These are phyloP conservation scores for Patagioenas fasciata DNA, from an alignment of 2,113 vertebrate genomes.

Conservation along the genomic window DNA sequence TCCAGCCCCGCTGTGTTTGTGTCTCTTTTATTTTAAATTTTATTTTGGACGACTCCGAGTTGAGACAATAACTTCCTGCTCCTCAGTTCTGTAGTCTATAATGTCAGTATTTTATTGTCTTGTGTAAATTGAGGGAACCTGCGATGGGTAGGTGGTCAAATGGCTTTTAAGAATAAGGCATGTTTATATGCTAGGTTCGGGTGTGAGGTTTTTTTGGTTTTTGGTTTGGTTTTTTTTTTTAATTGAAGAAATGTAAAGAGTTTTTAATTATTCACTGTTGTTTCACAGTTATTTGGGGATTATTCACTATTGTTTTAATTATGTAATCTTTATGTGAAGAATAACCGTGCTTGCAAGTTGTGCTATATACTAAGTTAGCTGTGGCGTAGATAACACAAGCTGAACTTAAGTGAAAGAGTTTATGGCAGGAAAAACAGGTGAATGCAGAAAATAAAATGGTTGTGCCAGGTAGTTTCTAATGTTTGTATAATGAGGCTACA, in stretches of 20 bases:
- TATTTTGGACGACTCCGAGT: background rate
- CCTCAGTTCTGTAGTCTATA: background rate
- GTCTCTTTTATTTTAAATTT: rapidly evolving
- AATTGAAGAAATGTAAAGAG: background rate
- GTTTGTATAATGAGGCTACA: background rate
- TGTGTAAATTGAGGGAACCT: background rate
- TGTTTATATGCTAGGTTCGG: background rate
- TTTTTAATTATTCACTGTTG: background rate
- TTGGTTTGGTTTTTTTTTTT: rapidly evolving
- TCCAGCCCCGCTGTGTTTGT: background rate
- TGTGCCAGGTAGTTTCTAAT: background rate
- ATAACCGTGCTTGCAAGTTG: background rate
- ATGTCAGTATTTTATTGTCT: background rate
- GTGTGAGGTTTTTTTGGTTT: too few species aligned
- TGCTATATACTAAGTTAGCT: background rate
- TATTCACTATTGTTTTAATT: background rate
- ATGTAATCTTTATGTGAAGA: background rate
- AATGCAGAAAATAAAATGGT: background rate
- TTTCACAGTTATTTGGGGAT: background rate
- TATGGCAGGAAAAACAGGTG: background rate
- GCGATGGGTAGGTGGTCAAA: background rate
- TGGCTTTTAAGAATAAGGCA: background rate
- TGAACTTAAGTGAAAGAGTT: background rate
- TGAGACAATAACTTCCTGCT: background rate
- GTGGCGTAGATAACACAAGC: background rate